Percentiles rank a stretch among this genome's conserved stretches.
Conservation (phyloP, 2,888 invertebrate species). For the Eilema depressum region DNA sequence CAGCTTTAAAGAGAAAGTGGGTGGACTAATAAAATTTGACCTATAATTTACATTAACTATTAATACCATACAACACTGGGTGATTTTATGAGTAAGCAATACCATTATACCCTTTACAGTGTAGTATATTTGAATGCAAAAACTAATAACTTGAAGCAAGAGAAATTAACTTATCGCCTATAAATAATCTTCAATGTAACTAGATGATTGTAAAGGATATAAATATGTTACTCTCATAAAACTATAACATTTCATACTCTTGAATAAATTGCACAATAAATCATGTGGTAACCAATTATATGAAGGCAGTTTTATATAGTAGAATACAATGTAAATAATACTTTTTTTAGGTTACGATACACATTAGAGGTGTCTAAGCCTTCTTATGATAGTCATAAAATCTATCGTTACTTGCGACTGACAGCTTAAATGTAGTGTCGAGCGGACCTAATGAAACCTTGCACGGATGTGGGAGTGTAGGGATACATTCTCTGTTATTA, state of each 20-base stretch:
- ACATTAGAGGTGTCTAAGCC: conserved; percentile 49
- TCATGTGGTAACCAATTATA: conserved; percentile 47
- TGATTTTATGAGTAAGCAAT: conserved; percentile 26
- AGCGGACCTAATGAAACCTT: conserved; percentile 60
- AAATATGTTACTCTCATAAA: conserved; percentile 3
- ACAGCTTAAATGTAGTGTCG: conserved; percentile 54
- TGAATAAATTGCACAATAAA: conserved; percentile 40
- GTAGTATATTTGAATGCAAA: conserved; percentile 11
- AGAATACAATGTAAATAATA: conserved; percentile 69
- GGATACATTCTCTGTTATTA: conserved; percentile 68
- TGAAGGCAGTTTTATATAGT: conserved; percentile 52
- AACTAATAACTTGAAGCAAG: neutral
- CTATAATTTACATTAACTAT: conserved; percentile 31
- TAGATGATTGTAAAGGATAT: conserved; percentile 26
- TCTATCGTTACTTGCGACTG: conserved; percentile 66
- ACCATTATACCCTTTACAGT: conserved; percentile 23
- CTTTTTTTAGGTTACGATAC: conserved; percentile 62
- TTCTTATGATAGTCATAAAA: conserved; percentile 62
- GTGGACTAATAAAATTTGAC: conserved; percentile 43
- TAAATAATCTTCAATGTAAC: conserved; percentile 15
- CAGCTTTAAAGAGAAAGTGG: conserved; percentile 9
- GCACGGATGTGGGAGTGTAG: conserved; percentile 67
- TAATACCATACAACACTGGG: conserved; percentile 46
- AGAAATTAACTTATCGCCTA: neutral
- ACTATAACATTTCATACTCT: conserved; percentile 26